Conservation (phyloP, 2,888 invertebrate species). For the Helleia helle region DNA sequence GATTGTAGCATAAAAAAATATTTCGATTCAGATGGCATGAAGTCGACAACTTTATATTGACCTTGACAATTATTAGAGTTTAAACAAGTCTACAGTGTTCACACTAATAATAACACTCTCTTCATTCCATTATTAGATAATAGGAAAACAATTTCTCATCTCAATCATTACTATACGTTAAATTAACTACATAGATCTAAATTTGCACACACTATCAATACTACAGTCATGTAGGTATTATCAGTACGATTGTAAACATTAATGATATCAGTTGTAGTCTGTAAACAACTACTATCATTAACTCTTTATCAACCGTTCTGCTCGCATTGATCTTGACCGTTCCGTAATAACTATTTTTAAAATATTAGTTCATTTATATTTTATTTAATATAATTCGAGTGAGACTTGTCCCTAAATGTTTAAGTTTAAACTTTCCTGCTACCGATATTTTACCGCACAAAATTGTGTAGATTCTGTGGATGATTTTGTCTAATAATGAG, state of each 20-base stretch:
- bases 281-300: conserved; percentile 32
- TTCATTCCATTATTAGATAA: not conserved
- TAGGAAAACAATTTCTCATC: not conserved
- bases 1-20: too few species aligned
- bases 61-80: conserved; percentile 1
- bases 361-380: too few species aligned
- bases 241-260: conserved; percentile 36
- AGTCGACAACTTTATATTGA: not conserved
- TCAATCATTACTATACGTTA: conserved; percentile 11
- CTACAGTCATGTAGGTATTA: conserved; percentile 25
- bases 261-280: conserved; percentile 38
- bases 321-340: conserved; percentile 30
- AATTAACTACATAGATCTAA: conserved; percentile 19
- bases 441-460: too few species aligned
- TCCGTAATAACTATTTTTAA: conserved; percentile 18
- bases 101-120: not conserved
- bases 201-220: conserved; percentile 11
- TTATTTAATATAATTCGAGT: conserved; percentile 3
- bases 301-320: conserved; percentile 19
- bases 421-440: too few species aligned
- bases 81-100: not conserved
- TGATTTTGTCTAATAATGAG: too few species aligned
- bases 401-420: too few species aligned
- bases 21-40: too few species aligned
- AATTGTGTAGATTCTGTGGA: too few species aligned